Conservation (phyloP, 2,888 invertebrate genomes). For the Drosophila diplacantha region DNA sequence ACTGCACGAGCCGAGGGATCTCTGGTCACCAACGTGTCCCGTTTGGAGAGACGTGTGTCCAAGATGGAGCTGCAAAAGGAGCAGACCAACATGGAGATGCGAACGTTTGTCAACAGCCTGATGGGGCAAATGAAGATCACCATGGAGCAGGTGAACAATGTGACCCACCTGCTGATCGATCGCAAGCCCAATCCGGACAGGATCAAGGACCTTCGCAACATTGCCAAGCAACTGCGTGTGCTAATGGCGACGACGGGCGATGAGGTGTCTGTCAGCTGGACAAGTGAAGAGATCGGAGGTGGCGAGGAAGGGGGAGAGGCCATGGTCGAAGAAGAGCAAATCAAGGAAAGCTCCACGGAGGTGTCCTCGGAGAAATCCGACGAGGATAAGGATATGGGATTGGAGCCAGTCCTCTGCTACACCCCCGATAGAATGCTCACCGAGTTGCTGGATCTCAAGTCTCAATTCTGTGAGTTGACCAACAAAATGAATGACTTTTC, state of each 20-base stretch:
- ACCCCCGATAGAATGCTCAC: conserved; percentile 64
- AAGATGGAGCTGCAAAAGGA: conserved; percentile 56
- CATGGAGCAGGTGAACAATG: conserved; percentile 66
- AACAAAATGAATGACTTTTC: conserved; percentile 72
- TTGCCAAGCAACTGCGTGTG: conserved; percentile 52
- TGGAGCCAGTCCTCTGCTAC: conserved; percentile 65
- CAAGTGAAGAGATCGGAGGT: conserved; percentile 36
- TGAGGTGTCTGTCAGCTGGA: conserved; percentile 58
- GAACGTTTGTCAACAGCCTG: conserved; percentile 43
- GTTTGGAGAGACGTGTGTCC: conserved; percentile 57
- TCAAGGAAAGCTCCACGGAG: conserved; percentile 40
- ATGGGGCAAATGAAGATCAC: conserved; percentile 61
- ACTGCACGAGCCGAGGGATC: conserved; percentile 28
- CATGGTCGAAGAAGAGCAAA: conserved; percentile 35
- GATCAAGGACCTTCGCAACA: conserved; percentile 46
- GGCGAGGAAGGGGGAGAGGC: conserved; percentile 37
- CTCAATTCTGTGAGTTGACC: conserved; percentile 64
- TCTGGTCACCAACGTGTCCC: conserved; percentile 27
- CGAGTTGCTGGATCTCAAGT: conserved; percentile 69
- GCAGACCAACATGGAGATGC: conserved; percentile 42
- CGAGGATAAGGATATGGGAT: conserved; percentile 50
- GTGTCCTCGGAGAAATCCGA: conserved; percentile 43
- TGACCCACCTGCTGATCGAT: conserved; percentile 60
- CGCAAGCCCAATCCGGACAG: conserved; percentile 50
- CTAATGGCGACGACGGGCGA: conserved; percentile 47